These are phyloP conservation scores for Xylota segnis DNA, from an alignment of 2,888 invertebrate species.

Conservation along the genomic window DNA sequence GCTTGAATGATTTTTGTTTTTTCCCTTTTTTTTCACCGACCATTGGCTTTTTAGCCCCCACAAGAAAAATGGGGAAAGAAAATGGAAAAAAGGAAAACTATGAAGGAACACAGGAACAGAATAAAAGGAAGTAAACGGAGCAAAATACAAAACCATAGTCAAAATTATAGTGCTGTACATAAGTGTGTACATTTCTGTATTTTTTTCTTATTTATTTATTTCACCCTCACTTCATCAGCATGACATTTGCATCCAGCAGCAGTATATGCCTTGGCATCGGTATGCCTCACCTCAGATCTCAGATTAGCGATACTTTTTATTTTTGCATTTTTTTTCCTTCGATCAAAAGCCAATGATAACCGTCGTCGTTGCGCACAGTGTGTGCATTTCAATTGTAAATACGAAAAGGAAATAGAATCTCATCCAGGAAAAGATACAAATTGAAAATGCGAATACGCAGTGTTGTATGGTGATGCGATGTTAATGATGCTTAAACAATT, in stretches of 20 bases:
- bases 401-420: conserved; percentile 19
- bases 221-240: conserved; percentile 11
- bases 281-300: conserved; percentile 19
- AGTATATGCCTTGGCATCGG: conserved; percentile 7
- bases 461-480: conserved; percentile 45
- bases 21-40: neutral
- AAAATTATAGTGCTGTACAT: neutral
- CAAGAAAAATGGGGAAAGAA: neutral
- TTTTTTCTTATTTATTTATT: neutral
- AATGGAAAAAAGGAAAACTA: neutral
- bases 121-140: neutral
- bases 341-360: conserved; percentile 37
- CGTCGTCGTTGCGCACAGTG: conserved; percentile 11
- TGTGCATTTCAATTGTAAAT: conserved; percentile 48
- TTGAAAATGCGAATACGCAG: conserved; percentile 17
- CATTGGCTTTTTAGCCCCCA: neutral
- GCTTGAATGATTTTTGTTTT: neutral
- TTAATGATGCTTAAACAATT: conserved; percentile 49
- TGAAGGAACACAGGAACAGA: neutral
- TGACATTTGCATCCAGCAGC: conserved; percentile 31
- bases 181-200: neutral
- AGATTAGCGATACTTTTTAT: conserved; percentile 23
- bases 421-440: conserved; percentile 7
- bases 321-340: conserved; percentile 1
- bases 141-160: neutral